These are phyloP conservation scores for Emmelina monodactyla DNA, from an alignment of 2,888 invertebrate species.

Conservation along the genomic window DNA sequence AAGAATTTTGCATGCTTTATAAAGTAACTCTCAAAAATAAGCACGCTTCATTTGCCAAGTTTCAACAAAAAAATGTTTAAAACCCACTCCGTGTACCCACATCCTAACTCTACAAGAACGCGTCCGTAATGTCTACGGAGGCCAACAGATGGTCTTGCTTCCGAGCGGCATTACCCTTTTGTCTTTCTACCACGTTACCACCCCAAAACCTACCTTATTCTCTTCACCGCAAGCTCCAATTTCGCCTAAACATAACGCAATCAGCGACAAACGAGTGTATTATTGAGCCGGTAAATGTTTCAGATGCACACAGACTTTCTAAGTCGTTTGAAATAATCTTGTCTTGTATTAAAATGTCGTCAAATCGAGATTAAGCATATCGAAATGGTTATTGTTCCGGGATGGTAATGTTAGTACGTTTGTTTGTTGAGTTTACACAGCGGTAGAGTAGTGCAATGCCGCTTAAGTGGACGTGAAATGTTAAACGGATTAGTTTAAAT, in stretches of 20 bases:
- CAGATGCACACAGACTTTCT: slow-evolving; percentile 23
- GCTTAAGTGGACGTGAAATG: no score
- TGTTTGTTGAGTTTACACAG: no score
- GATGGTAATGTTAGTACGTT: no score
- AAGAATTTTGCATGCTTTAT: no score
- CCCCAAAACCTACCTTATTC: slow-evolving; percentile 22
- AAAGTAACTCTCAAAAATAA: no score
- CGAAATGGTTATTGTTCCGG: no score
- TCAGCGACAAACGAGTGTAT: slow-evolving; percentile 33
- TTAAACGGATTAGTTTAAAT: no score
- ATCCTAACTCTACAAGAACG: slow-evolving; percentile 30
- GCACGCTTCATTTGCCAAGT: no score
- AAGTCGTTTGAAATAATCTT: slow-evolving; percentile 15
- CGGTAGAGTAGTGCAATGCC: no score
- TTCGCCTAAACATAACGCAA: slow-evolving; percentile 21
- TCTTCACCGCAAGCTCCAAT: slow-evolving; percentile 17
- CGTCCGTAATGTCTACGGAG: slow-evolving; percentile 44
- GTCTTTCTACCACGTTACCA: slow-evolving; percentile 30
- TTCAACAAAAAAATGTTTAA: no score
- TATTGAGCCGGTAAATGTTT: slow-evolving; percentile 45
- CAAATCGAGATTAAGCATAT: neutral
- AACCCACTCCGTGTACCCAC: slow-evolving; percentile 30
- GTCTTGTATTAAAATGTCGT: neutral
- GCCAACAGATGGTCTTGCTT: slow-evolving; percentile 50
- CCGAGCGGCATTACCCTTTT: slow-evolving; percentile 47